phyloP scores from a whole-genome alignment of 2,113 vertebrate genomes.

The Todiramphus saurophagus region DNA sequence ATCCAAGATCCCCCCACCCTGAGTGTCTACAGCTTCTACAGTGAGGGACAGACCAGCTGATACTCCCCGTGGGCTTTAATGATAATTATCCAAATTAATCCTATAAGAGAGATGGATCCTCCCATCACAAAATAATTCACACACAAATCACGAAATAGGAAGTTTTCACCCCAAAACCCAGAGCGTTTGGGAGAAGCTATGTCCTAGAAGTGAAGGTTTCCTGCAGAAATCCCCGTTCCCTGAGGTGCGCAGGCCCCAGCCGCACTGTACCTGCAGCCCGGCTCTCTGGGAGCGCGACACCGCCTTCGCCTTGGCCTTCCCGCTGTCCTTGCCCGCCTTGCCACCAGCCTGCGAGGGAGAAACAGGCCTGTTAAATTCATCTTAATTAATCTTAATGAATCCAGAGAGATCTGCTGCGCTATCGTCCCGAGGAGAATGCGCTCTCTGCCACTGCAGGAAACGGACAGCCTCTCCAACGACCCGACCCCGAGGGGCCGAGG shows the following conservation, averaged over 20 bases:
- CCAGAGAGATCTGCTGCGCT: neutral
- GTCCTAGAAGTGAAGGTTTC: neutral
- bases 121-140: neutral
- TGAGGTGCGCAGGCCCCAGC: fast-evolving
- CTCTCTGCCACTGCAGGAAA: neutral
- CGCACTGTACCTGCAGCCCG: constrained; percentile 86
- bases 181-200: fast-evolving
- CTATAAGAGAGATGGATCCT: no score
- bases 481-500: fast-evolving
- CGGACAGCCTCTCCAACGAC: neutral
- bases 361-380: neutral
- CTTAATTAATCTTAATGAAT: constrained; percentile 10
- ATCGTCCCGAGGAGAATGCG: neutral
- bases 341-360: constrained; percentile 87
- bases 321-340: constrained; percentile 98
- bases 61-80: neutral
- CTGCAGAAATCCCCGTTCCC: fast-evolving
- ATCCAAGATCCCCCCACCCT: no score
- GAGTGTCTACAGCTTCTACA: fast-evolving
- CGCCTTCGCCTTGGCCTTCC: constrained; percentile 97
- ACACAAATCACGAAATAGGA: fast-evolving
- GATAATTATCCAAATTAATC: neutral
- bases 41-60: neutral
- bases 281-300: constrained; percentile 97
- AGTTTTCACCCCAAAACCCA: neutral